phyloP scores from a whole-genome alignment of 2,888 invertebrate species.

The Atrina japonica region DNA sequence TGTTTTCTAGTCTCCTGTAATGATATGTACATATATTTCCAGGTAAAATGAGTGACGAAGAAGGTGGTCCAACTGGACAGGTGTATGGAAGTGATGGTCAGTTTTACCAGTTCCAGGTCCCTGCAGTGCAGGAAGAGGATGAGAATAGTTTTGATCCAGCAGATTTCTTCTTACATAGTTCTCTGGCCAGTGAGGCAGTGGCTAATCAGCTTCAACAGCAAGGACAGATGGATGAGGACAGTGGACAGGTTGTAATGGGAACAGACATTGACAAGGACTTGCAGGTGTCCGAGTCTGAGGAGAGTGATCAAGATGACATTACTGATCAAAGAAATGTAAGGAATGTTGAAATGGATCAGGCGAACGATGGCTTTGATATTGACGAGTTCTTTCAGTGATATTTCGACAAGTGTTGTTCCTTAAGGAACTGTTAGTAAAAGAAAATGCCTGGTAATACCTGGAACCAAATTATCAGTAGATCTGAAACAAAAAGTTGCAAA shows the following conservation, averaged over 20 bases:
- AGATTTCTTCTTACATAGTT: slow-evolving; percentile 75
- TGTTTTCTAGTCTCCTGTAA: no score
- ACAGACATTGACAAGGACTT: slow-evolving; percentile 88
- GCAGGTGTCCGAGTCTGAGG: slow-evolving; percentile 90
- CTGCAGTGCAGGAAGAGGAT: slow-evolving; percentile 60
- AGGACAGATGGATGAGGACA: slow-evolving; percentile 47
- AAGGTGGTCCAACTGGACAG: no score
- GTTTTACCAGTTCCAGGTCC: slow-evolving; percentile 44
- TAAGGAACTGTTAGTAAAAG: no score
- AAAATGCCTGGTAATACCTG: no score
- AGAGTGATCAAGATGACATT: slow-evolving; percentile 75
- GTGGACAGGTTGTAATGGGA: slow-evolving; percentile 41
- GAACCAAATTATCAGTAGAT: no score
- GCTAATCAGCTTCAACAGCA: slow-evolving; percentile 54
- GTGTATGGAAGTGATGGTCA: slow-evolving; percentile 7
- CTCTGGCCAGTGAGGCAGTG: slow-evolving; percentile 66
- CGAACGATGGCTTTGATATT: slow-evolving; percentile 73
- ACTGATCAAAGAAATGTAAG: neutral
- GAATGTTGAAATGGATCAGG: slow-evolving; percentile 50
- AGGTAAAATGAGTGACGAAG: no score
- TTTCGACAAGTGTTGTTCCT: no score
- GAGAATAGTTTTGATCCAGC: slow-evolving; percentile 75
- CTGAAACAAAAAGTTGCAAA: no score
- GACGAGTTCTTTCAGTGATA: slow-evolving; percentile 65
- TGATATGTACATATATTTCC: no score